A percentile compares a stretch with the other conserved stretches of the same genome.
Evolutionary conservation across 92 coral and sea anemone genomes (phyloP).

Genomic region (Porites lobata): DNA sequence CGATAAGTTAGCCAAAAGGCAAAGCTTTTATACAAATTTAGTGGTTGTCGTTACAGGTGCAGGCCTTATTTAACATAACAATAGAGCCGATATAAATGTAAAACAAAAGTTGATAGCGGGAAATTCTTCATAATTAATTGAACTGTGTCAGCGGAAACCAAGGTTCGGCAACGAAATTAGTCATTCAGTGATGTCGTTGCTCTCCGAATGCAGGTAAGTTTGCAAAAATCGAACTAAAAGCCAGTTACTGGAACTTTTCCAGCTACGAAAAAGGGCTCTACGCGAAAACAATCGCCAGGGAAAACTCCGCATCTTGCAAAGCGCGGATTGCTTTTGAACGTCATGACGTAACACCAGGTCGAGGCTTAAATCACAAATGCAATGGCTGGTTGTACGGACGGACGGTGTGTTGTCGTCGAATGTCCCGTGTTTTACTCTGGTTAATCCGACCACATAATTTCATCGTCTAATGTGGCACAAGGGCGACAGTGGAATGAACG

Average conservation of each 20-base stretch:
- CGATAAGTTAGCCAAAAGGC: constrained; percentile 93
- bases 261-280: not conserved
- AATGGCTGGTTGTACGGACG: constrained; percentile 42
- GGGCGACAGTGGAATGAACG: constrained; percentile 61
- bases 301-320: constrained; percentile 57
- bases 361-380: constrained; percentile 82
- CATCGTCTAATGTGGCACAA: constrained; percentile 31
- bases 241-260: constrained; percentile 7
- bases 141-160: constrained; percentile 94
- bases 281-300: constrained; percentile 49
- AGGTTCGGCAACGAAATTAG: constrained; percentile 78
- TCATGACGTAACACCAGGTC: constrained; percentile 86
- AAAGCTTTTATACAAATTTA: constrained; percentile 92
- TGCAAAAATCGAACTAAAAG: constrained; percentile 31
- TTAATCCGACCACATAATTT: constrained; percentile 33
- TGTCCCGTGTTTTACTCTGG: constrained; percentile 58
- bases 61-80: constrained; percentile 95
- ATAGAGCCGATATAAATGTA: constrained; percentile 92
- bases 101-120: constrained; percentile 96
- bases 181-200: constrained; percentile 73
- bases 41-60: constrained; percentile 87
- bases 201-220: constrained; percentile 76
- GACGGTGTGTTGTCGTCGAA: constrained; percentile 46
- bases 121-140: constrained; percentile 96
- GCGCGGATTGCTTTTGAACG: constrained; percentile 71